Percentiles rank a stretch among this genome's conserved stretches.
Conservation (phyloP, 2,888 invertebrate genomes). For the Orthosia gothica region DNA sequence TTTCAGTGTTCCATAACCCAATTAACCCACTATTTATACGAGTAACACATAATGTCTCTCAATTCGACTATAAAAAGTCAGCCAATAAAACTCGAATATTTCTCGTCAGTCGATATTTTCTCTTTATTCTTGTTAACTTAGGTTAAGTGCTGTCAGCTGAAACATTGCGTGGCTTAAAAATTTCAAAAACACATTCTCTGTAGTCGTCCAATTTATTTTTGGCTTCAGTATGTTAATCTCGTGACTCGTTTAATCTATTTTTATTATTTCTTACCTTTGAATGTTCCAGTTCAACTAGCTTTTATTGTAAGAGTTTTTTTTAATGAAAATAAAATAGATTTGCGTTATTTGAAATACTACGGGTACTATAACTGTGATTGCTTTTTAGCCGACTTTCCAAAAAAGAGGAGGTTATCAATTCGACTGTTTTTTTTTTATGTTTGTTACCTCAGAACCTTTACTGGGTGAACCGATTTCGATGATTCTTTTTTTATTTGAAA, state of each 20-base stretch:
- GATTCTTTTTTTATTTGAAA: too few relatives aligned
- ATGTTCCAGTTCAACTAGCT: not conserved
- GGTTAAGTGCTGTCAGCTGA: conserved; percentile 29
- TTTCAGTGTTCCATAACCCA: not conserved
- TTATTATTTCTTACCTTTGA: conserved; percentile 17
- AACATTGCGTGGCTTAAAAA: conserved; percentile 27
- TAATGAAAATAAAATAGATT: conserved; percentile 6
- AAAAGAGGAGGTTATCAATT: too few relatives aligned
- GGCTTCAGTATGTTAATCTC: conserved; percentile 22
- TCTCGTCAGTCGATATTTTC: conserved; percentile 23
- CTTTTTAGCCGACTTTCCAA: not conserved
- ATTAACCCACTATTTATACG: not conserved
- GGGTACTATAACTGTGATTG: not conserved
- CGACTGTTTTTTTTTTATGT: too few relatives aligned
- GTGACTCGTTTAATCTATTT: conserved; percentile 25
- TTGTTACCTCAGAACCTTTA: too few relatives aligned
- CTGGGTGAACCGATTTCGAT: too few relatives aligned
- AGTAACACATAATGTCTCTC: not conserved
- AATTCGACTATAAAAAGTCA: not conserved
- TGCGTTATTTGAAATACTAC: not conserved
- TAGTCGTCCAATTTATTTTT: conserved; percentile 43
- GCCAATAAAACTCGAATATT: conserved; percentile 15
- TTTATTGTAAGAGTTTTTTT: not conserved
- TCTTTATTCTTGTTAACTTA: conserved; percentile 31
- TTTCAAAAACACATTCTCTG: conserved; percentile 18